Conservation (phyloP, 2,888 invertebrate species). For the Lobophora halterata region DNA sequence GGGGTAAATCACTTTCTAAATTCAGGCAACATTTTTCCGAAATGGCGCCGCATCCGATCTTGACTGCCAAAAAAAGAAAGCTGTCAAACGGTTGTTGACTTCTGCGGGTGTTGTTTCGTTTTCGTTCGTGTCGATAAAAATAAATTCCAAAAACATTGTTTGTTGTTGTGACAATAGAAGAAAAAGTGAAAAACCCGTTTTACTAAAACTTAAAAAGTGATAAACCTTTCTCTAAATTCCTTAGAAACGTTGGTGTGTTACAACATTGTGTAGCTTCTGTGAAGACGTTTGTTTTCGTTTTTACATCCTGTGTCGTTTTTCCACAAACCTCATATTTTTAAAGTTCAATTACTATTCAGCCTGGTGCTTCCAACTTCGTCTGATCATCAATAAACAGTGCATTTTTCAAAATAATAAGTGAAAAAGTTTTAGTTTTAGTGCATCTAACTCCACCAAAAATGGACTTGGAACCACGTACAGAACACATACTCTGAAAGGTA, state of each 20-base stretch:
- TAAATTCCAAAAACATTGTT: conserved; percentile 8
- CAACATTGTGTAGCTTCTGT: neutral
- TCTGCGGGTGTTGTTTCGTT: conserved; percentile 36
- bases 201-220: conserved; percentile 1
- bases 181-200: neutral
- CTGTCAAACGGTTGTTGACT: conserved; percentile 78
- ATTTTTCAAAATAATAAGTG: no score
- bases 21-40: conserved; percentile 27
- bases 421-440: no score
- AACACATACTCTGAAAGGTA: no score
- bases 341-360: conserved; percentile 34
- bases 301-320: conserved; percentile 53
- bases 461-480: no score
- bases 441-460: no score
- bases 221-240: neutral
- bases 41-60: conserved; percentile 51
- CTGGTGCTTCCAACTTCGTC: conserved; percentile 34
- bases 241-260: neutral
- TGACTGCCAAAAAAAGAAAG: conserved; percentile 26
- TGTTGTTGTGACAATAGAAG: neutral
- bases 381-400: conserved; percentile 23
- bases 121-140: conserved; percentile 30
- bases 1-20: no score
- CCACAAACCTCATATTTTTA: no score
- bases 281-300: conserved; percentile 45